phyloP scores from a whole-genome alignment of 2,113 vertebrate genomes.

The Zingel zingel region DNA sequence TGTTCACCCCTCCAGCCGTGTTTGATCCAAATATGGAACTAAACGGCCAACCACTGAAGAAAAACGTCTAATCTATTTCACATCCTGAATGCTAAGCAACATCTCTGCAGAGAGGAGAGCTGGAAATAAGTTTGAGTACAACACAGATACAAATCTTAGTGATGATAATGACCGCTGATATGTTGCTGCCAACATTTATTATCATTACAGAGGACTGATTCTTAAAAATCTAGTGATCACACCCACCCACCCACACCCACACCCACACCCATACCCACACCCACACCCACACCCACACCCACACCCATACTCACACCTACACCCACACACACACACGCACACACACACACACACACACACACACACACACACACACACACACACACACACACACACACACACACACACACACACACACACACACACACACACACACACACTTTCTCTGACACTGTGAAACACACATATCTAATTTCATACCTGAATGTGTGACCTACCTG shows the following conservation, averaged over 20 bases:
- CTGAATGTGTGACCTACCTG: not conserved
- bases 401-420: too few species aligned
- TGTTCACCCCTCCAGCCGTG: slow-evolving; percentile 46
- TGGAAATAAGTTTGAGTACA: not conserved
- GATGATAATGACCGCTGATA: slow-evolving; percentile 25
- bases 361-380: too few species aligned
- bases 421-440: slow-evolving; percentile 3
- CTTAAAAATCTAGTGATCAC: not conserved
- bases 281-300: too few species aligned
- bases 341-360: too few species aligned
- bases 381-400: too few species aligned
- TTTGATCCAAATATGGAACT: slow-evolving; percentile 74
- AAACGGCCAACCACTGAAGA: slow-evolving; percentile 34
- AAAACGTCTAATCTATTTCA: slow-evolving; percentile 32
- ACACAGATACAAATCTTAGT: slow-evolving; percentile 9
- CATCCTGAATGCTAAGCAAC: slow-evolving; percentile 46
- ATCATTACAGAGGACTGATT: not conserved
- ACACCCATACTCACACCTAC: too few species aligned
- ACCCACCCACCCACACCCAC: too few species aligned
- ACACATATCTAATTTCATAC: slow-evolving; percentile 35
- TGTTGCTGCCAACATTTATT: not conserved
- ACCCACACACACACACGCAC: too few species aligned
- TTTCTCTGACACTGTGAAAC: too few species aligned
- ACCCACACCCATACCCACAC: too few species aligned
- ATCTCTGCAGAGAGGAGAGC: slow-evolving; percentile 1